A percentile compares a stretch with the other conserved stretches of the same genome.
Evolutionary conservation across 2,797 vertebrate species (phyloP).

Genomic region (Stomatorhinus walkeri): DNA sequence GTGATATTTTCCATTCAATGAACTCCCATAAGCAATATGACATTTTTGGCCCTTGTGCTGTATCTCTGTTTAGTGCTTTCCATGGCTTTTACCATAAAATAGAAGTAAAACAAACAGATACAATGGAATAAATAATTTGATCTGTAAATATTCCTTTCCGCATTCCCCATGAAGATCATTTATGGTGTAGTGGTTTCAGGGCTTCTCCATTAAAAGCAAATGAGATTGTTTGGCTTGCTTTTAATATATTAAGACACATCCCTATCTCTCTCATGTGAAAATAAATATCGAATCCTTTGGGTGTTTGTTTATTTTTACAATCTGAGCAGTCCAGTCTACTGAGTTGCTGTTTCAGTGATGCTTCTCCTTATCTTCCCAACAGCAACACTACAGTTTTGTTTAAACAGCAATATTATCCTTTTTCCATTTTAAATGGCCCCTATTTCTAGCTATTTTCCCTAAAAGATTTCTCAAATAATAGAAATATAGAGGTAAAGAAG

Average conservation of each 20-base stretch:
- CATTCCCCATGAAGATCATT: slow-evolving; percentile 7
- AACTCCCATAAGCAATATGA: neutral
- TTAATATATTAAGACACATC: slow-evolving; percentile 36
- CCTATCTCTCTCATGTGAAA: slow-evolving; percentile 30
- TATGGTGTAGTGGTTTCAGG: neutral
- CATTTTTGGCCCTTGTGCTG: neutral
- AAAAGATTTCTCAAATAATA: neutral
- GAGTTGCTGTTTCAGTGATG: slow-evolving; percentile 1
- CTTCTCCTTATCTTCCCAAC: neutral
- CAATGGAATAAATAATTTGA: neutral
- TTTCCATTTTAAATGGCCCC: neutral
- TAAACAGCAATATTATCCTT: neutral
- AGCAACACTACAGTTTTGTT: slow-evolving; percentile 7
- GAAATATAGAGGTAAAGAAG: neutral
- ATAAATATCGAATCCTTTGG: slow-evolving; percentile 31
- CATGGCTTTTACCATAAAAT: neutral
- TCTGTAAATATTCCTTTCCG: slow-evolving; percentile 31
- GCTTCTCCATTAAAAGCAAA: slow-evolving; percentile 14
- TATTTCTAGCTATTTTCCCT: neutral
- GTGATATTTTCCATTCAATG: neutral
- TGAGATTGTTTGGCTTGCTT: slow-evolving; percentile 32
- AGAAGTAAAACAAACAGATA: neutral
- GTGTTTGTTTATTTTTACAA: slow-evolving; percentile 29
- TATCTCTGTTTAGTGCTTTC: neutral
- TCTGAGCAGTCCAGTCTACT: slow-evolving; percentile 8